phyloP scores from a whole-genome alignment of 2,888 invertebrate species.

The Apotomis capreana region DNA sequence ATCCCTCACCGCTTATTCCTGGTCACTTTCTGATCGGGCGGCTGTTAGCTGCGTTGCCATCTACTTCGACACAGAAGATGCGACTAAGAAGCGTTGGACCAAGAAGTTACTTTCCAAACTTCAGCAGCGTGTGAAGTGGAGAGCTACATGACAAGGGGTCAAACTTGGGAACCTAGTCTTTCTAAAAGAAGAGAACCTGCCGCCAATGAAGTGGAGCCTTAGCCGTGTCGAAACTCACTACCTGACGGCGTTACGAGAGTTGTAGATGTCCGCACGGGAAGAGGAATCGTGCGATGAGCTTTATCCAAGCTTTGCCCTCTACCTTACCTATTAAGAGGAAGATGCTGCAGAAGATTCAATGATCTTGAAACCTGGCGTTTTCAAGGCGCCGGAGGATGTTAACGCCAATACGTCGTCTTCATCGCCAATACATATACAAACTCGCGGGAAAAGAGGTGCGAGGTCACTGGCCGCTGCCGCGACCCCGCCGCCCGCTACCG shows the following conservation, averaged over 20 bases:
- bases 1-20: constrained; percentile 4
- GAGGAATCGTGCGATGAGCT: not conserved
- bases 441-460: no score
- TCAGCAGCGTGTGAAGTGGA: not conserved
- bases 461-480: no score
- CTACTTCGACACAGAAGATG: not conserved
- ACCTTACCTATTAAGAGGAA: not conserved
- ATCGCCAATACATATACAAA: no score
- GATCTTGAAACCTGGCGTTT: no score
- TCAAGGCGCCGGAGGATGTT: no score
- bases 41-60: not conserved
- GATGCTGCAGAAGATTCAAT: not conserved
- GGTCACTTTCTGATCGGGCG: constrained; percentile 13
- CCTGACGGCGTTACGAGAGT: not conserved
- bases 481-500: no score
- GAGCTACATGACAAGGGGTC: not conserved
- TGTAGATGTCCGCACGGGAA: not conserved
- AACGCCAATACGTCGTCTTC: no score
- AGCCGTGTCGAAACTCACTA: not conserved
- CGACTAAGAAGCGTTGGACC: no score
- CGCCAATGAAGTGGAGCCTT: not conserved
- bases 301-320: not conserved
- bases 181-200: no score
- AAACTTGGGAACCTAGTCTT: no score
- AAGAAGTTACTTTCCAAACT: not conserved